Conservation (phyloP, 2,888 invertebrate species). For the Entomobrya multifasciata region DNA sequence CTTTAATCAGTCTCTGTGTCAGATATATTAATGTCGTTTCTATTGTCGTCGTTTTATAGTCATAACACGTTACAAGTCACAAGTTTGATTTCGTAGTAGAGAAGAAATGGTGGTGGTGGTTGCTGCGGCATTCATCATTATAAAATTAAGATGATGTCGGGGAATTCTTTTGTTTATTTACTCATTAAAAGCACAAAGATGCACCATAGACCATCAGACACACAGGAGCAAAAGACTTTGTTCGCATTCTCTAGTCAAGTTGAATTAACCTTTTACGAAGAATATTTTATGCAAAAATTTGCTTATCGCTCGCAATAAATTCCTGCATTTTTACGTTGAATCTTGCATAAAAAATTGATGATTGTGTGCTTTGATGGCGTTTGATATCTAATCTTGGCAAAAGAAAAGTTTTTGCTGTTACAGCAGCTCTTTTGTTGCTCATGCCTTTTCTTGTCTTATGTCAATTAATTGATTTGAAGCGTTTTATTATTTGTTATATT, state of each 20-base stretch:
- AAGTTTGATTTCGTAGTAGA: too few species aligned
- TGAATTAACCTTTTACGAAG: not conserved
- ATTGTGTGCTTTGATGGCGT: not conserved
- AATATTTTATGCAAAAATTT: not conserved
- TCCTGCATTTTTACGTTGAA: not conserved
- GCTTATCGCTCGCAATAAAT: constrained; percentile 9
- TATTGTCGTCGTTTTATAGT: constrained; percentile 4
- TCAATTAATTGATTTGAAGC: constrained; percentile 1
- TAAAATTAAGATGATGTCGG: constrained; percentile 4
- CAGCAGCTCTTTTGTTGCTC: constrained; percentile 3
- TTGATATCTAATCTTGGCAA: not conserved
- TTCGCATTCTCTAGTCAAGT: too few species aligned
- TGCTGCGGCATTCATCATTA: not conserved
- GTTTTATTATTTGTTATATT: constrained; percentile 6
- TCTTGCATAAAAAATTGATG: not conserved
- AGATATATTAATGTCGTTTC: not conserved
- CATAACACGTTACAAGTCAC: not conserved
- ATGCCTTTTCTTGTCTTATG: not conserved
- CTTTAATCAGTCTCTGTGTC: constrained; percentile 28
- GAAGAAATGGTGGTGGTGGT: not conserved
- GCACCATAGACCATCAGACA: too few species aligned
- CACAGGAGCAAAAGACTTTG: too few species aligned
- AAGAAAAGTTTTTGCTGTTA: not conserved
- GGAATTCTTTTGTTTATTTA: not conserved
- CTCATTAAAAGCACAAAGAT: constrained; percentile 3